These are phyloP conservation scores for Mercenaria mercenaria DNA, from an alignment of 1,140 invertebrate species.

Conservation along the genomic window DNA sequence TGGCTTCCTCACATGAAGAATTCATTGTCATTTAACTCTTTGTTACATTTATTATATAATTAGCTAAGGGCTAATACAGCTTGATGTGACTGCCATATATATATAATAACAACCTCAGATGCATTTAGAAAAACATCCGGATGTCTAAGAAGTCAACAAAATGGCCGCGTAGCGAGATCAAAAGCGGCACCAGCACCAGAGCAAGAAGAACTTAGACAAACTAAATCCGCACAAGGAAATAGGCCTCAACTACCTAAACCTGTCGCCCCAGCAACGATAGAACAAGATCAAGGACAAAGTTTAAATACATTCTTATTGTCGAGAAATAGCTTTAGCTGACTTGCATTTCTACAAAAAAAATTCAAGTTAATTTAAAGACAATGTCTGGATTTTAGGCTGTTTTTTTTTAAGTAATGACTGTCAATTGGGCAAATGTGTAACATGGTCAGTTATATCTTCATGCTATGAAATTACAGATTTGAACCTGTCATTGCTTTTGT, in stretches of 20 bases:
- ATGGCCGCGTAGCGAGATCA: conserved; percentile 28
- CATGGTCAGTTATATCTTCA: too few relatives aligned
- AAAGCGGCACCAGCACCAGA: conserved; percentile 17
- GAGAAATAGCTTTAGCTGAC: neutral
- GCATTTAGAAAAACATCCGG: conserved; percentile 58
- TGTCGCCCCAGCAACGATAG: conserved; percentile 58
- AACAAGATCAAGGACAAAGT: conserved; percentile 16
- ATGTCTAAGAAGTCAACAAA: conserved; percentile 28
- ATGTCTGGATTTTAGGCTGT: too few relatives aligned
- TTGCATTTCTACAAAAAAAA: neutral
- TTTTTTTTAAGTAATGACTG: neutral
- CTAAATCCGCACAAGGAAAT: conserved; percentile 57
- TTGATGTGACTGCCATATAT: too few relatives aligned
- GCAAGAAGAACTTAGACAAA: conserved; percentile 30
- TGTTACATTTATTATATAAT: too few relatives aligned
- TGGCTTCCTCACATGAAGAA: too few relatives aligned
- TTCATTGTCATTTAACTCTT: too few relatives aligned
- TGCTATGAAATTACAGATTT: too few relatives aligned
- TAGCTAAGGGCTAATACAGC: too few relatives aligned
- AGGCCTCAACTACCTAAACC: conserved; percentile 28
- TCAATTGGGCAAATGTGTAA: neutral
- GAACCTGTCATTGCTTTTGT: neutral
- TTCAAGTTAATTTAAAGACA: neutral
- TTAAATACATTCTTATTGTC: conserved; percentile 50
- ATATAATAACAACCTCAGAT: conserved; percentile 51